Percentiles rank a stretch among this genome's conserved stretches.
Conservation (phyloP, 2,888 invertebrate genomes). For the Lapara coniferarum region DNA sequence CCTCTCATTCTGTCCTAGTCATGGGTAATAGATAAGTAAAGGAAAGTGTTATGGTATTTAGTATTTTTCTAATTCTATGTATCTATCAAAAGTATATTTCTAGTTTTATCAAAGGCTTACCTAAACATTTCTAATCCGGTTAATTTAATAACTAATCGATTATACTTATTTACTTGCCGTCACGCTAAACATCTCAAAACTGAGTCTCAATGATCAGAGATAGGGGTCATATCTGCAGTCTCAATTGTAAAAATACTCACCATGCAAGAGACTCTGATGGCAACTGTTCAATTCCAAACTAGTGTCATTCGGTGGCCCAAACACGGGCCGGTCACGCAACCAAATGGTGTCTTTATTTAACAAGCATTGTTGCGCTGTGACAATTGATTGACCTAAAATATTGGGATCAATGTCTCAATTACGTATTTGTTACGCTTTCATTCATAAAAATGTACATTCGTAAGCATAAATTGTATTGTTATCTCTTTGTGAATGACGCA, state of each 20-base stretch:
- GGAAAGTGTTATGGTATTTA: no score
- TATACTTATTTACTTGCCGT: no score
- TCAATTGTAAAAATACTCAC: conserved; percentile 49
- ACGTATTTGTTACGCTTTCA: conserved; percentile 33
- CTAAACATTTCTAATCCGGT: no score
- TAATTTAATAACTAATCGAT: no score
- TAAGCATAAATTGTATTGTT: background rate
- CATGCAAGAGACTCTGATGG: conserved; percentile 77
- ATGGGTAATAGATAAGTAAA: no score
- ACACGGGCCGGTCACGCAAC: conserved; percentile 75
- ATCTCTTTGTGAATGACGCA: background rate
- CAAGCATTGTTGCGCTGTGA: conserved; percentile 78
- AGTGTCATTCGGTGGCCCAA: conserved; percentile 68
- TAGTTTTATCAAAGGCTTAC: no score
- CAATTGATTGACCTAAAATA: conserved; percentile 79
- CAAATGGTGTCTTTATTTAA: conserved; percentile 81
- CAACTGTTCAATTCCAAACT: conserved; percentile 71
- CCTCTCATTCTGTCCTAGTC: background rate
- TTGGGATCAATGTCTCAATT: conserved; percentile 60
- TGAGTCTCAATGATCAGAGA: no score
- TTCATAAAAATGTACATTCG: conserved; percentile 19
- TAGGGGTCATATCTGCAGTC: background rate
- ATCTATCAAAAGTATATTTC: no score
- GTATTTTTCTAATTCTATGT: no score
- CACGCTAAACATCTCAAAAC: no score